Percentiles rank a stretch among this genome's conserved stretches.
These are phyloP conservation scores for Andrena praecox DNA, from an alignment of 2,888 invertebrate genomes.

Conservation along the genomic window DNA sequence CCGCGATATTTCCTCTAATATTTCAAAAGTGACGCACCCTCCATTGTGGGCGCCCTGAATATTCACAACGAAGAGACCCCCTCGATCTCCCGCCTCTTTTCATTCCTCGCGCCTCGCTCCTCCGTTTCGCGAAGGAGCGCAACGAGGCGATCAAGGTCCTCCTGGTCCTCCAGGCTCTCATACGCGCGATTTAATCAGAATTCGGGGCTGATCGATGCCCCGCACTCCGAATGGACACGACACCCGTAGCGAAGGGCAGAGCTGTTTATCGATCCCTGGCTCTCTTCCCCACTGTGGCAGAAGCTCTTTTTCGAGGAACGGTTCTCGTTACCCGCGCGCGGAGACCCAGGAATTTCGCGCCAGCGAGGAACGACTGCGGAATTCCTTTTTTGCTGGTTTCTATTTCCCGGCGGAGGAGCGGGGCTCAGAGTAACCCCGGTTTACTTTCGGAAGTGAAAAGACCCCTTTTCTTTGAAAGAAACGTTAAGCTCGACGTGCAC, in stretches of 20 bases:
- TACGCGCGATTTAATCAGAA: slow-evolving; percentile 45
- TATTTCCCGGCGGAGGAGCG: slow-evolving; percentile 16
- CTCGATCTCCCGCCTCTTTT: background rate
- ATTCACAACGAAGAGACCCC: background rate
- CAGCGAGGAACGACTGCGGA: slow-evolving; percentile 28
- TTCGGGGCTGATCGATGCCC: slow-evolving; percentile 25
- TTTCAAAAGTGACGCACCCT: background rate
- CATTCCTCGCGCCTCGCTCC: background rate
- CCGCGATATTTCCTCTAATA: background rate
- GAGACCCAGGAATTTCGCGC: slow-evolving; percentile 37
- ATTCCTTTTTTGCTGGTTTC: slow-evolving; percentile 39
- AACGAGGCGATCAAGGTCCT: background rate
- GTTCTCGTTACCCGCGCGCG: slow-evolving; percentile 21
- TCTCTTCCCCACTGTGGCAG: background rate
- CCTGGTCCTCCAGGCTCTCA: background rate
- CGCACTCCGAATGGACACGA: slow-evolving; percentile 16
- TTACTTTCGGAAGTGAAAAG: slow-evolving; percentile 18
- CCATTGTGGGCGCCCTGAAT: background rate
- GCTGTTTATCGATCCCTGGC: slow-evolving; percentile 46
- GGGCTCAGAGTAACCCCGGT: slow-evolving; percentile 34
- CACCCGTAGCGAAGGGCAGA: background rate
- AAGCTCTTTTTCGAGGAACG: slow-evolving; percentile 1
- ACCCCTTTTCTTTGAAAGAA: slow-evolving; percentile 19
- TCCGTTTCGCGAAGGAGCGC: background rate
- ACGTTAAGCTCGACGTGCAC: background rate